Base-by-base conservation (phyloP, 2,113 vertebrate species). In the Otis tarda region DNA sequence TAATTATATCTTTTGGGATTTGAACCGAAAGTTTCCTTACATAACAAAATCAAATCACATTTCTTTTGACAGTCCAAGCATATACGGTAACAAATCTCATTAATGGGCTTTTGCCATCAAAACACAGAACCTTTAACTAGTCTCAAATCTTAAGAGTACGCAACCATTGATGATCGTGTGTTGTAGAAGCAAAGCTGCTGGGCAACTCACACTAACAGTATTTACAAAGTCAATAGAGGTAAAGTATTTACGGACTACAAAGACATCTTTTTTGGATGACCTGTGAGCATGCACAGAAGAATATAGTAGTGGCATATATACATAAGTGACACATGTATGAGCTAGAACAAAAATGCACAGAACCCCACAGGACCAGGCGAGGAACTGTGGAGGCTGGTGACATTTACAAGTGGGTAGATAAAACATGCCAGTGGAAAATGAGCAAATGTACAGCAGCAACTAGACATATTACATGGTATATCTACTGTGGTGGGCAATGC, bases 1-100 rank as follows among this genome's bases (percentile, higher is more conserved):
- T 96, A 95, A 96, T 92, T 84, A 94, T 10, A 43, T 31, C 83
- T 89, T 94, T 75, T 1, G 50, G 69, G 76, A 91, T 90, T 90
- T 82, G 49, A 94, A 94, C 30, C 1, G 3, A 81, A 92, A 81
- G 27, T 90, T 90, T 57, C 57, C 14, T 8, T 87, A 33, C 41
- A 43, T 35, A 71, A 81, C 53, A 89, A 90, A 74, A 90, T 67
- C 55, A 89, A 93, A 84, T 68, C 7, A 49, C 49, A 45, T 73
- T 87, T 74, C 61, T 57, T 85, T 61, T 65, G 69, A 79, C 73
- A 87, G 69, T 81, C 56, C 71, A 84, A 74, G 56, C 53, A 64
- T 19, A 91, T 31, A 76, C 2, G 7, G 47, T 41, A 84, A 68
- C 39, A 81, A 43, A 35, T 57, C 30, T 49, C 71, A 33, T 81